A percentile compares a stretch with the other conserved stretches of the same genome.
These are phyloP conservation scores for Pomacea maculata DNA, from an alignment of 1,140 invertebrate genomes.

Conservation along the genomic window DNA sequence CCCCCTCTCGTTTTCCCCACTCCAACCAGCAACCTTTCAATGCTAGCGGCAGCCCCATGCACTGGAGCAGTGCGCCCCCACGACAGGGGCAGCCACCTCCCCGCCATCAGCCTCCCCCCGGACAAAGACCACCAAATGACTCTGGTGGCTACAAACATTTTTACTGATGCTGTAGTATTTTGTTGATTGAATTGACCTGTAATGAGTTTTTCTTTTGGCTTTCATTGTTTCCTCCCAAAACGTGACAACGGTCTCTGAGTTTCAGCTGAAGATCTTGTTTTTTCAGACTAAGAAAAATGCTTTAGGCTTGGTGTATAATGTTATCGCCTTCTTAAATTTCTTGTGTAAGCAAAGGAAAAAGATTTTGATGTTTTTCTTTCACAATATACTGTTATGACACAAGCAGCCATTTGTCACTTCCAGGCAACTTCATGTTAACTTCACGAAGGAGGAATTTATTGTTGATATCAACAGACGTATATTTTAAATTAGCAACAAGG, in stretches of 20 bases:
- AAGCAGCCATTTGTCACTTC: too few species aligned
- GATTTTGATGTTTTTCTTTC: too few species aligned
- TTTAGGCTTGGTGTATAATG: not conserved
- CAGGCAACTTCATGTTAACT: too few species aligned
- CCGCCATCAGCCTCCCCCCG: conserved; percentile 23
- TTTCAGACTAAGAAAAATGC: not conserved
- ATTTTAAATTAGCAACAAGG: too few species aligned
- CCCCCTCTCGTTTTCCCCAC: conserved; percentile 36
- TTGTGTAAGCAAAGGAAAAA: too few species aligned
- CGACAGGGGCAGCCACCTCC: conserved; percentile 24
- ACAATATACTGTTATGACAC: too few species aligned
- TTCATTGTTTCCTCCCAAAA: not conserved
- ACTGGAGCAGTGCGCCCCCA: conserved; percentile 44
- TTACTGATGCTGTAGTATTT: conserved; percentile 25
- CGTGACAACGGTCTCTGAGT: not conserved
- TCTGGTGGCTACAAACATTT: conserved; percentile 37
- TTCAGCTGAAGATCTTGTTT: not conserved
- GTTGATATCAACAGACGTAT: too few species aligned
- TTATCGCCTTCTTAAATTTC: not conserved
- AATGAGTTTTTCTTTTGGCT: not conserved
- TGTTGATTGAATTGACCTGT: not conserved
- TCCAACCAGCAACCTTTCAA: conserved; percentile 32
- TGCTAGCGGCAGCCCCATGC: conserved; percentile 35
- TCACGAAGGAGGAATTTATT: too few species aligned
- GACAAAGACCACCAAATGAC: conserved; percentile 43